These are phyloP conservation scores for Yponomeuta cagnagella DNA, from an alignment of 2,888 invertebrate genomes.

Conservation along the genomic window DNA sequence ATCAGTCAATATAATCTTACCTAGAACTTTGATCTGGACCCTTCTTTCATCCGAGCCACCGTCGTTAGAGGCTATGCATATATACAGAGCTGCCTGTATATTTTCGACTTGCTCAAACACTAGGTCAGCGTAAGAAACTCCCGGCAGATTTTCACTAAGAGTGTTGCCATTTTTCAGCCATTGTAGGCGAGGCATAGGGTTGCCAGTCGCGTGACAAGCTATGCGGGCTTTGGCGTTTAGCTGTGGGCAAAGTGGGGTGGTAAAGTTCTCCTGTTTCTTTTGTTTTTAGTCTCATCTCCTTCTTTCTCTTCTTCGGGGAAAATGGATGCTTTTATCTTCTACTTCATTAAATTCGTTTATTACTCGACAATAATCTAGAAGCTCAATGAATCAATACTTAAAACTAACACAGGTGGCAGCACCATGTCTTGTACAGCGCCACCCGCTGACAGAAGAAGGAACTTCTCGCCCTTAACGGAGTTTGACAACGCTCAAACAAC, in stretches of 20 bases:
- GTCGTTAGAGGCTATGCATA: slow-evolving; percentile 73
- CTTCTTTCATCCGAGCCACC: slow-evolving; percentile 59
- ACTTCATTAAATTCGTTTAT: no score
- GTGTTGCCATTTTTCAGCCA: slow-evolving; percentile 73
- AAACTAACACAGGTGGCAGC: no score
- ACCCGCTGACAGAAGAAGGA: no score
- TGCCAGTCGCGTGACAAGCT: slow-evolving; percentile 74
- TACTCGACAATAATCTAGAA: no score
- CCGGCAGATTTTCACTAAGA: slow-evolving; percentile 34
- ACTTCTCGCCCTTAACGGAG: no score
- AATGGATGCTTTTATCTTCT: no score
- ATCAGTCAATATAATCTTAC: slow-evolving; percentile 31
- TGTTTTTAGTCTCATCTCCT: no score
- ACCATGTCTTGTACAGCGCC: no score
- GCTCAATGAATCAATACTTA: no score
- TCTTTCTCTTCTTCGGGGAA: no score
- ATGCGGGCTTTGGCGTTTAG: slow-evolving; percentile 43
- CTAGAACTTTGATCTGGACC: slow-evolving; percentile 54
- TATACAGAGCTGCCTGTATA: slow-evolving; percentile 65
- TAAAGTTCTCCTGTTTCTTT: no score
- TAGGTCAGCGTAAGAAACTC: slow-evolving; percentile 48
- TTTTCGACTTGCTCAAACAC: slow-evolving; percentile 34
- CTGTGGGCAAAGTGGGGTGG: slow-evolving; percentile 30
- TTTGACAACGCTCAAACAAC: no score
- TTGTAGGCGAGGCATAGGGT: slow-evolving; percentile 72